phyloP scores from a whole-genome alignment of 1,140 invertebrate species.

The Hetaerina americana region DNA sequence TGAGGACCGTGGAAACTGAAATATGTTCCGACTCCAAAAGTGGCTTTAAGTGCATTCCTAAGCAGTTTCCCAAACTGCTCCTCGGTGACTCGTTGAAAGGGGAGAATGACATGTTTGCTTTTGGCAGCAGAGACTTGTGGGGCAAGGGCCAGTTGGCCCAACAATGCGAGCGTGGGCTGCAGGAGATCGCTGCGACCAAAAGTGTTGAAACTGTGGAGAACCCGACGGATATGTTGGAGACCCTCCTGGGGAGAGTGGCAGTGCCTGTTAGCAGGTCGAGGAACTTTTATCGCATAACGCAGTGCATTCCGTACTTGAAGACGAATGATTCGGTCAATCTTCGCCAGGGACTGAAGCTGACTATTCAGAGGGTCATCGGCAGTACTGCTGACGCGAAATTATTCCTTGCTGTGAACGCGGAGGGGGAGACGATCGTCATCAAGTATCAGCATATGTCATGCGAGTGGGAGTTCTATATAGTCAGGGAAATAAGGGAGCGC shows the following conservation, averaged over 20 bases:
- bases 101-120: no score
- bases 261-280: not conserved
- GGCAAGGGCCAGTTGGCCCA: no score
- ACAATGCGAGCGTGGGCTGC: no score
- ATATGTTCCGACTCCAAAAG: no score
- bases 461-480: constrained; percentile 70
- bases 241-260: not conserved
- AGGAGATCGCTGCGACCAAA: no score
- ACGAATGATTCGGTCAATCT: not conserved
- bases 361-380: not conserved
- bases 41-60: no score
- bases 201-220: not conserved
- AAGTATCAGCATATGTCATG: constrained; percentile 66
- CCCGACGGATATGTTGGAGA: not conserved
- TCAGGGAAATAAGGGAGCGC: constrained; percentile 55
- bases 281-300: not conserved
- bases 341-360: not conserved
- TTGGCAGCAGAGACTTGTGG: no score
- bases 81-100: no score
- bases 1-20: no score
- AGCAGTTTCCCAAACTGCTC: no score
- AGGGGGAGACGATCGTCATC: constrained; percentile 46
- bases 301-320: not conserved
- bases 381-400: not conserved
- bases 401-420: constrained; percentile 15